Evolutionary conservation across 2,888 invertebrate genomes (phyloP).

Genomic region (Ectemnius lituratus): DNA sequence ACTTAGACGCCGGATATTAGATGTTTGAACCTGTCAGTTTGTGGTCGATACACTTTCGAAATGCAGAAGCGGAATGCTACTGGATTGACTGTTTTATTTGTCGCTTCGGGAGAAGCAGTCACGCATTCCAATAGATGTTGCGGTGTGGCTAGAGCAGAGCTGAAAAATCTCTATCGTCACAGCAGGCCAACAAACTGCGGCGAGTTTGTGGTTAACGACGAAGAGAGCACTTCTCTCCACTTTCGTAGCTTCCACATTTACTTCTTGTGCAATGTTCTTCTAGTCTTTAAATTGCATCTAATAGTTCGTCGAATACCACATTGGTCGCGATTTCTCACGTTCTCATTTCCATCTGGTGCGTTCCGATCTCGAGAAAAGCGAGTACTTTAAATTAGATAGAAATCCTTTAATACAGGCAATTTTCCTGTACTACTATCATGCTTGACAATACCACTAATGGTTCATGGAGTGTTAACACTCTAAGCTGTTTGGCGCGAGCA

Average conservation of each 20-base stretch:
- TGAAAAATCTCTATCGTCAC: conserved; percentile 7
- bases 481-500: conserved; percentile 23
- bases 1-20: background rate
- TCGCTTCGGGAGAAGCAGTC: background rate
- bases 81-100: background rate
- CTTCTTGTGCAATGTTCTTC: conserved; percentile 3
- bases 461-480: too few species aligned
- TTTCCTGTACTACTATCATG: background rate
- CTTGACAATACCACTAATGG: background rate
- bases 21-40: background rate
- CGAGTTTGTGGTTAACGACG: background rate
- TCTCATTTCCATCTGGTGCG: background rate
- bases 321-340: background rate
- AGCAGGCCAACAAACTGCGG: background rate
- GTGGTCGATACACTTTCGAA: background rate
- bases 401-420: background rate
- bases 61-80: background rate
- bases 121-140: background rate
- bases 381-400: background rate
- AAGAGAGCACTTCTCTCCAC: conserved; percentile 1
- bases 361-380: too few species aligned
- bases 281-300: background rate
- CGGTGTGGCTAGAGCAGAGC: background rate
- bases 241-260: conserved; percentile 4
- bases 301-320: background rate